phyloP scores from a whole-genome alignment of 2,797 vertebrate species.

The Eulemur rubriventer region DNA sequence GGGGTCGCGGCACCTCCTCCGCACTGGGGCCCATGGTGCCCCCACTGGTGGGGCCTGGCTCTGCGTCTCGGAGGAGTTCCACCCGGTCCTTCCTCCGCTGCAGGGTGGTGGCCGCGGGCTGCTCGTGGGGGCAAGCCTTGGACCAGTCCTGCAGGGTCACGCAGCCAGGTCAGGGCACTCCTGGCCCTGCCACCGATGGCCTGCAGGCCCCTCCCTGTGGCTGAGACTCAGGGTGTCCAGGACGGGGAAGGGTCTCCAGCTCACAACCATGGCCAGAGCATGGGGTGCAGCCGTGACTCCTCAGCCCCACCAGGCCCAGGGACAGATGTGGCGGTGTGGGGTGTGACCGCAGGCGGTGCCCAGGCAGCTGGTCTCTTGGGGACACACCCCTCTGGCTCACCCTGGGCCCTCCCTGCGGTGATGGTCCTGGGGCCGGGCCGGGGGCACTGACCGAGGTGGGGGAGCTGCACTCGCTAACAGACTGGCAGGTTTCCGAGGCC shows the following conservation, averaged over 20 bases:
- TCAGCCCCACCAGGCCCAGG: background rate
- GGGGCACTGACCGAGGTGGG: conserved; percentile 95
- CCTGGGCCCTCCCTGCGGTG: background rate
- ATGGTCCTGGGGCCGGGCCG: background rate
- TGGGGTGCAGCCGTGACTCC: background rate
- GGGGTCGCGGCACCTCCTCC: conserved; percentile 89
- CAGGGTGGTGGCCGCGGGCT: conserved; percentile 86
- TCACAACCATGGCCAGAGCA: background rate
- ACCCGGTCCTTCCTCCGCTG: conserved; percentile 92
- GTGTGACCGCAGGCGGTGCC: background rate
- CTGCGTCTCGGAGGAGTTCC: conserved; percentile 91
- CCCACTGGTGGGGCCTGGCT: conserved; percentile 82
- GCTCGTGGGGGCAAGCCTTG: conserved; percentile 92
- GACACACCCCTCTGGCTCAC: background rate
- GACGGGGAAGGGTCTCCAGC: background rate
- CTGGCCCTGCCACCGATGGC: background rate
- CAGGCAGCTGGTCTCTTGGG: background rate
- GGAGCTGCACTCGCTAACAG: conserved; percentile 98
- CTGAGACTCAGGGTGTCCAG: background rate
- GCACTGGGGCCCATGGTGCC: conserved; percentile 82
- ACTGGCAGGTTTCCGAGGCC: conserved; percentile 98
- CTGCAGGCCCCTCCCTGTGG: background rate
- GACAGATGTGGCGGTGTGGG: background rate
- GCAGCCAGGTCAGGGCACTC: background rate
- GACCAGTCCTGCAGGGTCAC: conserved; percentile 92